Conservation (phyloP, 2,113 vertebrate genomes). For the Grammatotria lemairii region DNA sequence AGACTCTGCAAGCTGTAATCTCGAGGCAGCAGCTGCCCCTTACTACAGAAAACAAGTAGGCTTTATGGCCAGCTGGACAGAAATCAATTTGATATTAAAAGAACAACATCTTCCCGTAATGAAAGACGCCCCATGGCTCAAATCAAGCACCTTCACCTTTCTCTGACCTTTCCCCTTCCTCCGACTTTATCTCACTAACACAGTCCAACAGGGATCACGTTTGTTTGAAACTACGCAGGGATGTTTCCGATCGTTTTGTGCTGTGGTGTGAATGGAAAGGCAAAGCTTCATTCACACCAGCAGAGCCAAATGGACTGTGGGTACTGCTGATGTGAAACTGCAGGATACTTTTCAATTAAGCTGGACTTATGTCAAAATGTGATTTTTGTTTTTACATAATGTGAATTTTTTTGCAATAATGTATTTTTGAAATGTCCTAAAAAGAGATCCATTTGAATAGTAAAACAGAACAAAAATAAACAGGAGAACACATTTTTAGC, state of each 20-base stretch:
- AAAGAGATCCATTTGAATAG: background rate
- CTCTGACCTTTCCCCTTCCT: conserved; percentile 43
- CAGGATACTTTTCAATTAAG: background rate
- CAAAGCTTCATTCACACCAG: background rate
- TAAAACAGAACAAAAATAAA: background rate
- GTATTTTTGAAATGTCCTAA: background rate
- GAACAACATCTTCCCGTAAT: background rate
- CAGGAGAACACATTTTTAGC: background rate
- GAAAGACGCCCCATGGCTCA: background rate
- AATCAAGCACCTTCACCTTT: conserved; percentile 18
- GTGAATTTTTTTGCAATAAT: background rate
- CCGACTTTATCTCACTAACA: background rate
- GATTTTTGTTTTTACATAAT: background rate
- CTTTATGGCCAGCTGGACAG: background rate
- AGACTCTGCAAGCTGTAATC: conserved; percentile 8
- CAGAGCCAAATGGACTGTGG: background rate
- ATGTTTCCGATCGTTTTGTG: conserved; percentile 8
- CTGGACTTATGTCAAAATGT: background rate
- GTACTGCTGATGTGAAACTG: background rate
- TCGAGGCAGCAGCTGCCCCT: background rate
- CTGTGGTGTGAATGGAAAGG: conserved; percentile 15
- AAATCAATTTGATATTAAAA: background rate
- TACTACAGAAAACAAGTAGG: conserved; percentile 2
- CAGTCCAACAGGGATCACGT: background rate
- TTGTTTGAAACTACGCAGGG: conserved; percentile 9